A percentile compares a stretch with the other conserved stretches of the same genome.
Evolutionary conservation across 2,888 invertebrate genomes (phyloP).

Genomic region (Daptonema setosum): DNA sequence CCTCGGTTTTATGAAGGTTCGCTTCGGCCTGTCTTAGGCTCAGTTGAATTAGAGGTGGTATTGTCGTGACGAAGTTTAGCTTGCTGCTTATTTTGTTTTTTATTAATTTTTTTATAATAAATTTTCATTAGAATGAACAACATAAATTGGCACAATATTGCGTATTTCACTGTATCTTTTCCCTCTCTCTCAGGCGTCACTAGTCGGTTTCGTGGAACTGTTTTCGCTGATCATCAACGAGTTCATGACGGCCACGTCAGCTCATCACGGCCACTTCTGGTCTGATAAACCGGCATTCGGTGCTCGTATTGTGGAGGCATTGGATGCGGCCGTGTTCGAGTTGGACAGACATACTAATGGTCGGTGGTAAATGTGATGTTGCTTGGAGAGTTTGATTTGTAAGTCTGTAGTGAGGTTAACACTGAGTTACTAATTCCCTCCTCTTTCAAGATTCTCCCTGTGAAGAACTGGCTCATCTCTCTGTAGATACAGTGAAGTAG

Average conservation of each 20-base stretch:
- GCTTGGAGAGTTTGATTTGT: background rate
- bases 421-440: too few species aligned
- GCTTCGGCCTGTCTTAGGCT: too few species aligned
- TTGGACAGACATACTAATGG: constrained; percentile 21
- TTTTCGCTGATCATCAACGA: constrained; percentile 66
- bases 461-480: too few species aligned
- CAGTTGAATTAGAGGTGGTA: too few species aligned
- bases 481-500: too few species aligned
- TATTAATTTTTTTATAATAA: too few species aligned
- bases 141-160: too few species aligned
- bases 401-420: background rate
- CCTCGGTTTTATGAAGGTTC: background rate
- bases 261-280: background rate
- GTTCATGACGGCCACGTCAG: constrained; percentile 2
- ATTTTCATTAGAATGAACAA: too few species aligned
- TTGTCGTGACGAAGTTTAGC: too few species aligned
- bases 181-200: constrained; percentile 43
- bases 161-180: too few species aligned
- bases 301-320: constrained; percentile 57
- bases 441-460: too few species aligned
- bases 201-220: constrained; percentile 79
- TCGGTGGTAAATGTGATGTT: background rate
- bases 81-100: too few species aligned
- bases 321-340: constrained; percentile 49
- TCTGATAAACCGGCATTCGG: constrained; percentile 42